These are phyloP conservation scores for Staurois parvus DNA, from an alignment of 2,797 vertebrate genomes.

Conservation along the genomic window DNA sequence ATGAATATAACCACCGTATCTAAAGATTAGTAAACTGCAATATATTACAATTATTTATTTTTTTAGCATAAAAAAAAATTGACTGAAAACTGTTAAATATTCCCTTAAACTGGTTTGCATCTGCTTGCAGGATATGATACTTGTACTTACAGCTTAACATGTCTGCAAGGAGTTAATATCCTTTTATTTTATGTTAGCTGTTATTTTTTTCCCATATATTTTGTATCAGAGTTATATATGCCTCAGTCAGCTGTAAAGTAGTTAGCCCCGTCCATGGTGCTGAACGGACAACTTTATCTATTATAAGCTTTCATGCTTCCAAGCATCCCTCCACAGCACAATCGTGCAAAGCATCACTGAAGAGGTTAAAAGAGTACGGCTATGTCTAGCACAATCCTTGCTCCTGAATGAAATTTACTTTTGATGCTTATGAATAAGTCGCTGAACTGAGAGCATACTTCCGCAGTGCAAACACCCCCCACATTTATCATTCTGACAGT, in stretches of 20 bases:
- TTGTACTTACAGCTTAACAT: too few species aligned
- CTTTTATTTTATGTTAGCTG: too few species aligned
- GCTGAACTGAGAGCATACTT: neutral
- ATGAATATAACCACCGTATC: too few species aligned
- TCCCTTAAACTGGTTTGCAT: too few species aligned
- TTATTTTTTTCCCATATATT: too few species aligned
- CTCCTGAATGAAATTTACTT: neutral
- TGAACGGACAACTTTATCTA: neutral
- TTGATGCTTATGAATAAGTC: neutral
- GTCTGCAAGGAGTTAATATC: too few species aligned
- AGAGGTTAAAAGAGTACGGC: neutral
- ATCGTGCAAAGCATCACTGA: neutral
- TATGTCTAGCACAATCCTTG: neutral
- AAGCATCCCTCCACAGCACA: neutral
- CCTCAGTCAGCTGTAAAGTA: neutral
- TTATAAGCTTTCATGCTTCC: neutral
- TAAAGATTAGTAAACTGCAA: too few species aligned
- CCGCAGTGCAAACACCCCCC: neutral
- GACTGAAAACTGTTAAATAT: too few species aligned
- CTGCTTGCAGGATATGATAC: too few species aligned
- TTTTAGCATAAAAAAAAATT: too few species aligned
- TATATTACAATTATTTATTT: too few species aligned
- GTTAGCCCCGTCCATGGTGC: neutral
- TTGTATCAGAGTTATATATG: too few species aligned
- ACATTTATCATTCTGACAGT: neutral